A percentile compares a stretch with the other conserved stretches of the same genome.
These are phyloP conservation scores for Abrostola triplasia DNA, from an alignment of 2,888 invertebrate genomes.

Conservation along the genomic window DNA sequence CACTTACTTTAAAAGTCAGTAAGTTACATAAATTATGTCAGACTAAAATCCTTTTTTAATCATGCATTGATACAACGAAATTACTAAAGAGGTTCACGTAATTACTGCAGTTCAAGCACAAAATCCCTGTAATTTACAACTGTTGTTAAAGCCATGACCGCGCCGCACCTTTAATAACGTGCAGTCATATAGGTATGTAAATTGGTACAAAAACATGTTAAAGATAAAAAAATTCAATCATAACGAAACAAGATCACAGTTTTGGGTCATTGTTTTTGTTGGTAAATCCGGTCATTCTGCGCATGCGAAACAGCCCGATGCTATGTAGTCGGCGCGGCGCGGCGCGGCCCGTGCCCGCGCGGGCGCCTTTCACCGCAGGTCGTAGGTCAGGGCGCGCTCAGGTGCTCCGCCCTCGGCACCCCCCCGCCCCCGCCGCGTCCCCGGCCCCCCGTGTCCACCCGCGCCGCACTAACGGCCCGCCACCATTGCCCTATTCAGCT, in stretches of 20 bases:
- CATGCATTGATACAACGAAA: conserved; percentile 3
- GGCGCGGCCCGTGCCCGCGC: conserved; percentile 72
- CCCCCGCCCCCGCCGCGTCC: conserved; percentile 48
- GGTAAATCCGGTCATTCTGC: conserved; percentile 74
- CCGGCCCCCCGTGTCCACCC: conserved; percentile 61
- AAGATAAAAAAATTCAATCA: conserved; percentile 43
- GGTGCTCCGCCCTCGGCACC: conserved; percentile 85
- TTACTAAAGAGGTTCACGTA: conserved; percentile 4
- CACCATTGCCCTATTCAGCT: conserved; percentile 86
- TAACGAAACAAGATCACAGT: conserved; percentile 51
- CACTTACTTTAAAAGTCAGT: conserved; percentile 4
- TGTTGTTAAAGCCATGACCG: conserved; percentile 3
- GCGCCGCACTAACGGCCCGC: conserved; percentile 74
- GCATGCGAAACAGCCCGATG: conserved; percentile 74
- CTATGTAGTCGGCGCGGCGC: conserved; percentile 72
- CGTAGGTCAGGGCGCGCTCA: conserved; percentile 88
- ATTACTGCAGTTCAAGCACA: conserved; percentile 5
- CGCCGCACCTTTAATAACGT: conserved; percentile 1
- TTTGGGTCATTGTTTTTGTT: conserved; percentile 67
- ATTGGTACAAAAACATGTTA: conserved; percentile 5
- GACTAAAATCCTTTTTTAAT: conserved; percentile 1
- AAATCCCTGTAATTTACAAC: conserved; percentile 5
- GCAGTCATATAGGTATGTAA: conserved; percentile 1
- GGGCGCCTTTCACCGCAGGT: conserved; percentile 87
- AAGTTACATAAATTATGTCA: conserved; percentile 2